Evolutionary conservation across 2,888 invertebrate genomes (phyloP).

Genomic region (Ormyrus rosae): DNA sequence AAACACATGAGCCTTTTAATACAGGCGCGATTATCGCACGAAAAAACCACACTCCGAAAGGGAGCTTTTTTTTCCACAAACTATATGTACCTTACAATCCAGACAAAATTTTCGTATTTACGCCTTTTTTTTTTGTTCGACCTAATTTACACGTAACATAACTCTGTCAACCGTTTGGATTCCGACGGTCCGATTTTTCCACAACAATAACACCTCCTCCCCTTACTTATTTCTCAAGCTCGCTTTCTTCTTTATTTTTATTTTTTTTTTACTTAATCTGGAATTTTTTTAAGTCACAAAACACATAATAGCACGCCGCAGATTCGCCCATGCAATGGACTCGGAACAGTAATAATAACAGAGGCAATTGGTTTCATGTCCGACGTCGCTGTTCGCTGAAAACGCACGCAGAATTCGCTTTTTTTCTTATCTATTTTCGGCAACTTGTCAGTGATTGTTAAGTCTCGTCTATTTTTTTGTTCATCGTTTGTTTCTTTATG

Average conservation of each 20-base stretch:
- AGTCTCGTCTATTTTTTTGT: constrained; percentile 9
- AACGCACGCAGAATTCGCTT: constrained; percentile 18
- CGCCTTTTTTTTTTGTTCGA: constrained; percentile 33
- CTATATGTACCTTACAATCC: neutral
- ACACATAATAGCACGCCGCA: constrained; percentile 26
- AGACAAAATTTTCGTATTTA: constrained; percentile 48
- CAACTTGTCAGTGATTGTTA: constrained; percentile 18
- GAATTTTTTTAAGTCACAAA: constrained; percentile 2
- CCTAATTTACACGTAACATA: constrained; percentile 46
- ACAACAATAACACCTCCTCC: constrained; percentile 1
- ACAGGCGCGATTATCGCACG: constrained; percentile 33
- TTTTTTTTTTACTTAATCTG: neutral
- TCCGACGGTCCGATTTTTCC: constrained; percentile 10
- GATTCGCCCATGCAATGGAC: constrained; percentile 25
- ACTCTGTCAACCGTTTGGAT: constrained; percentile 1
- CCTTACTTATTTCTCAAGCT: constrained; percentile 9
- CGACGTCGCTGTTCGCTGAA: constrained; percentile 16
- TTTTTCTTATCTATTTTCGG: neutral
- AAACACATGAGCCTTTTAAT: constrained; percentile 2
- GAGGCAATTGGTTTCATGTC: constrained; percentile 8
- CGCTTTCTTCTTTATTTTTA: neutral
- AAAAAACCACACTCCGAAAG: constrained; percentile 16
- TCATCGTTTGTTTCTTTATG: neutral
- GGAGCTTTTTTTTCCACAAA: constrained; percentile 20
- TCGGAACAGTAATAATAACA: constrained; percentile 10